Conservation (phyloP, 2,113 vertebrate species). For the Crocuta crocuta region DNA sequence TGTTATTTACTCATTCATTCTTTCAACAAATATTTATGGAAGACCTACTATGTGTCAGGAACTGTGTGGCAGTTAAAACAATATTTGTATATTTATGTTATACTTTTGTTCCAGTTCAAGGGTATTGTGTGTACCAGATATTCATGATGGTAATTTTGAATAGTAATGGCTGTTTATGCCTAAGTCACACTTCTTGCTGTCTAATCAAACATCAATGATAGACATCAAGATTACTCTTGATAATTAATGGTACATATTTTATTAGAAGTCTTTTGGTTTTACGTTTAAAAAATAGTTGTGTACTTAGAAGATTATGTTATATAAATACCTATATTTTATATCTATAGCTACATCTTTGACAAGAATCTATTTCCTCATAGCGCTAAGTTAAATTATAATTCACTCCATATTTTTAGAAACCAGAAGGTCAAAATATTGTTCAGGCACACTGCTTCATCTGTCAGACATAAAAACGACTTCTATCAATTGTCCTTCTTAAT, state of each 20-base stretch:
- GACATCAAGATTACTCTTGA: background rate
- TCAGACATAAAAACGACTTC: slow-evolving; percentile 69
- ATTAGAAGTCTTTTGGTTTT: slow-evolving; percentile 49
- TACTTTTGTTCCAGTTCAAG: background rate
- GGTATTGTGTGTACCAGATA: background rate
- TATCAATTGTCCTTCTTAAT: slow-evolving; percentile 76
- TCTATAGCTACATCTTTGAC: background rate
- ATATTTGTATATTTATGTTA: background rate
- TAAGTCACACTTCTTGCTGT: slow-evolving; percentile 39
- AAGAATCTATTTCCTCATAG: background rate
- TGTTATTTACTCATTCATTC: slow-evolving; percentile 2
- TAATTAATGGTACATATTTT: slow-evolving; percentile 11
- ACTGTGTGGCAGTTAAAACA: background rate
- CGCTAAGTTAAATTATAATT: slow-evolving; percentile 56
- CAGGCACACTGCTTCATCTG: slow-evolving; percentile 50
- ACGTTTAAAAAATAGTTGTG: slow-evolving; percentile 53
- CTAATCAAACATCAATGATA: slow-evolving; percentile 16
- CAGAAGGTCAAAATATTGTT: slow-evolving; percentile 71
- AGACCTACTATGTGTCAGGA: background rate
- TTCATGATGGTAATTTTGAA: slow-evolving; percentile 9
- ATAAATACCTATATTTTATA: slow-evolving; percentile 42
- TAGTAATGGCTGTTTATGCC: background rate
- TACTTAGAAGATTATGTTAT: slow-evolving; percentile 43
- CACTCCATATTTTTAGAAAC: slow-evolving; percentile 62
- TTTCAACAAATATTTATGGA: background rate